These are phyloP conservation scores for Helobdella robusta DNA, from an alignment of 2,888 invertebrate species.

Conservation along the genomic window DNA sequence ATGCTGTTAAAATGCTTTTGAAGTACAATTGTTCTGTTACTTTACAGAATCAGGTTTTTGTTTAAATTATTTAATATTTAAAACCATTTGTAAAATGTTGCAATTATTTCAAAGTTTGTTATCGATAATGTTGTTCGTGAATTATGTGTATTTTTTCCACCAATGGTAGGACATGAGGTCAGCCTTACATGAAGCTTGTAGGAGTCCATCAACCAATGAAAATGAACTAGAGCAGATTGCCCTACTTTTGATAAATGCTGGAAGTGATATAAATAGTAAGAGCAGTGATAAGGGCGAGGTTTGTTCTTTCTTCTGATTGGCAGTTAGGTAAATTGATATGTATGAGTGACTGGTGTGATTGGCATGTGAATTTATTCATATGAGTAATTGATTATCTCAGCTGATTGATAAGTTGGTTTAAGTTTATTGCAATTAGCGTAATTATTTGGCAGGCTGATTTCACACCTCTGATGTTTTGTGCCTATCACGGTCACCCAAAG, in stretches of 20 bases:
- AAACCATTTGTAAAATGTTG: too few species aligned
- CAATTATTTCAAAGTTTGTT: too few species aligned
- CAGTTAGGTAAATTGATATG: neutral
- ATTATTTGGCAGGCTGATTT: constrained; percentile 44
- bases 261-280: constrained; percentile 43
- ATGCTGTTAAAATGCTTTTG: constrained; percentile 42
- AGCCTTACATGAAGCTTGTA: constrained; percentile 46
- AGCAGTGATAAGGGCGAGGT: constrained; percentile 46
- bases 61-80: too few species aligned
- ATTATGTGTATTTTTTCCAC: too few species aligned
- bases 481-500: constrained; percentile 47
- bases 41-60: constrained; percentile 47
- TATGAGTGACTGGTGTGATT: neutral
- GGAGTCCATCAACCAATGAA: constrained; percentile 43
- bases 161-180: constrained; percentile 43
- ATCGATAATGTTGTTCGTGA: too few species aligned
- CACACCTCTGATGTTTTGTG: constrained; percentile 48
- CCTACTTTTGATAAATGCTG: constrained; percentile 31
- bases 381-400: neutral
- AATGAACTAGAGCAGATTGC: constrained; percentile 41
- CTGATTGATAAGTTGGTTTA: too few species aligned
- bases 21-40: constrained; percentile 42
- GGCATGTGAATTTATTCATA: neutral
- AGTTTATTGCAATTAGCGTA: neutral
- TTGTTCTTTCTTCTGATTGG: neutral